These are phyloP conservation scores for Gambusia yucatana DNA, from an alignment of 2,797 vertebrate species.

Conservation along the genomic window DNA sequence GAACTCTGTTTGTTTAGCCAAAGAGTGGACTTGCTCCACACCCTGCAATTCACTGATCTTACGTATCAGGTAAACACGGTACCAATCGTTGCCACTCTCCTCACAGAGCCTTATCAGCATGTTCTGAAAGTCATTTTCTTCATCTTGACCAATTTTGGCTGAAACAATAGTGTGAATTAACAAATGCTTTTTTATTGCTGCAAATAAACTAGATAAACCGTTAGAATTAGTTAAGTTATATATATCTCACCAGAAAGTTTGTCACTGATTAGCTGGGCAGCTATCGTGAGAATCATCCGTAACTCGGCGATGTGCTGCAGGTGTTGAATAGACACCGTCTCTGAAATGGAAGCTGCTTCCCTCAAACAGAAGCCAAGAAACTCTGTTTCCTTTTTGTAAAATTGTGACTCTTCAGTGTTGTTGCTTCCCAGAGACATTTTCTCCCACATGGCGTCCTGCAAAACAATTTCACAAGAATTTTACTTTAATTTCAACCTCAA, in stretches of 20 bases:
- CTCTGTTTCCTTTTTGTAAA: slow-evolving; percentile 14
- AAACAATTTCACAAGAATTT: neutral
- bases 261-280: slow-evolving; percentile 31
- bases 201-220: neutral
- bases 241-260: slow-evolving; percentile 29
- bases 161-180: slow-evolving; percentile 2
- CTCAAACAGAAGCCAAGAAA: slow-evolving; percentile 21
- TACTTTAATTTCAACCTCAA: neutral
- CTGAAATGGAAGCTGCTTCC: slow-evolving; percentile 4
- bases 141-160: slow-evolving; percentile 18
- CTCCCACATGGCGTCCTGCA: slow-evolving; percentile 59
- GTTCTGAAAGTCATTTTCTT: slow-evolving; percentile 32
- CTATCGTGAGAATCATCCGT: slow-evolving; percentile 41
- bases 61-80: slow-evolving; percentile 52
- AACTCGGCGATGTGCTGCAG: slow-evolving; percentile 42
- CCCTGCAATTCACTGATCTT: slow-evolving; percentile 35
- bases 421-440: slow-evolving; percentile 30
- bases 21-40: slow-evolving; percentile 20
- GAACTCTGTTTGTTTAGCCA: slow-evolving; percentile 31
- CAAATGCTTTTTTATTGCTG: neutral
- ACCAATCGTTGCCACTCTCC: slow-evolving; percentile 50
- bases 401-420: neutral
- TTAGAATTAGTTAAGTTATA: neutral
- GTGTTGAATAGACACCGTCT: slow-evolving; percentile 32
- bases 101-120: slow-evolving; percentile 39